Conservation (phyloP, 1,140 invertebrate species). For the Philotrypesis tridentata region DNA sequence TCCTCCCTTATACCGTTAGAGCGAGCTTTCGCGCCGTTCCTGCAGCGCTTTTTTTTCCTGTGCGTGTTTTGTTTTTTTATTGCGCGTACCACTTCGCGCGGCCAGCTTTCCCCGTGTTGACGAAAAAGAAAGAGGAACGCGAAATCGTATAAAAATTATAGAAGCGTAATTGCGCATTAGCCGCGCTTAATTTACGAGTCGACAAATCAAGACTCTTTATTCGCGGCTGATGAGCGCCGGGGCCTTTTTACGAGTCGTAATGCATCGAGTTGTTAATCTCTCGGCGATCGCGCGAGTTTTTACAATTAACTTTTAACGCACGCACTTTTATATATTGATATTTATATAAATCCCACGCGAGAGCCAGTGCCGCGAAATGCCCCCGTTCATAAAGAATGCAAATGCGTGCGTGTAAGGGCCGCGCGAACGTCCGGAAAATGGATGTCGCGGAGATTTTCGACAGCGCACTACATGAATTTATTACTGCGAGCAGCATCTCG, state of each 20-base stretch:
- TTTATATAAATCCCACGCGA: not conserved
- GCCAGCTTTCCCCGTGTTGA: not conserved
- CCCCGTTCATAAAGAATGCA: not conserved
- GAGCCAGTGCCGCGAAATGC: not conserved
- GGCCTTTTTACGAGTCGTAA: not conserved
- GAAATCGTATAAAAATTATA: not conserved
- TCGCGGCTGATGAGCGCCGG: not conserved
- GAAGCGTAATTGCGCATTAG: not conserved
- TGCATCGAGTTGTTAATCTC: not conserved
- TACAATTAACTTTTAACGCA: not conserved
- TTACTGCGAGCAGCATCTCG: conserved; percentile 1
- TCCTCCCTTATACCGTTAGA: not conserved
- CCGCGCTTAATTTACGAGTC: not conserved
- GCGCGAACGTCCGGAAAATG: not conserved
- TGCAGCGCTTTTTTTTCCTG: no score
- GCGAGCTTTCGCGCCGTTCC: not conserved
- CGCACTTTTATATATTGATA: not conserved
- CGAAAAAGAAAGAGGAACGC: not conserved
- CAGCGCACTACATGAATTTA: conserved; percentile 6
- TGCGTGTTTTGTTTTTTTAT: no score
- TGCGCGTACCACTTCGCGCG: no score
- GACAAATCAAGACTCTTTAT: not conserved
- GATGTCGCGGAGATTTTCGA: not conserved
- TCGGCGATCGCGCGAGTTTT: not conserved
- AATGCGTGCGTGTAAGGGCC: no score